Conservation (phyloP, 2,888 invertebrate species). For the Apantesis nais region DNA sequence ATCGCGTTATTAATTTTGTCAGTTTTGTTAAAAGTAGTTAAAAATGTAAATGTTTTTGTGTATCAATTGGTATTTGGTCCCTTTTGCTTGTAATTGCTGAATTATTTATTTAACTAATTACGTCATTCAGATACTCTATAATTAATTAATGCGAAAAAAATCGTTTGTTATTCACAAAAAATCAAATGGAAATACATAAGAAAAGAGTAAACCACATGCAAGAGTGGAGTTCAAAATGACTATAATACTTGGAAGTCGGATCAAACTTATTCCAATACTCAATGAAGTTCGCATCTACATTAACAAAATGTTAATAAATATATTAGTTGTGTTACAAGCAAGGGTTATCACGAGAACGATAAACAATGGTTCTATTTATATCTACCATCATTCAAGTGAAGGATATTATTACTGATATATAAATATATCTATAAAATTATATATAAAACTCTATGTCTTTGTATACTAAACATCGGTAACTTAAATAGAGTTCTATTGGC, state of each 20-base stretch:
- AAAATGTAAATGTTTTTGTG: conserved; percentile 63
- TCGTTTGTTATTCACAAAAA: conserved; percentile 70
- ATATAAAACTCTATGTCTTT: conserved; percentile 73
- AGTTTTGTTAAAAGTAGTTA: conserved; percentile 74
- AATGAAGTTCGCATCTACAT: conserved; percentile 55
- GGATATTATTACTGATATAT: conserved; percentile 56
- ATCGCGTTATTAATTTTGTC: conserved; percentile 69
- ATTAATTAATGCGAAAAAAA: conserved; percentile 67
- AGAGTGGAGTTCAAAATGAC: conserved; percentile 50
- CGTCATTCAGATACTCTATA: conserved; percentile 64
- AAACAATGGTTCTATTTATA: conserved; percentile 59
- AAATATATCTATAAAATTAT: conserved; percentile 59
- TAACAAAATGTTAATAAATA: conserved; percentile 70
- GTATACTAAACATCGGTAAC: conserved; percentile 80
- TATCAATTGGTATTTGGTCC: conserved; percentile 81
- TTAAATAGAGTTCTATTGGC: conserved; percentile 74
- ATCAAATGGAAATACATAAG: conserved; percentile 58
- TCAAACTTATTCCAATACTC: conserved; percentile 39
- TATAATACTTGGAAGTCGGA: conserved; percentile 43
- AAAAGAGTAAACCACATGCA: conserved; percentile 65
- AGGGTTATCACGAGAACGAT: conserved; percentile 80
- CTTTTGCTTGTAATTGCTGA: conserved; percentile 83
- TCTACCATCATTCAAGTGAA: conserved; percentile 54
- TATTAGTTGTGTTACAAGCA: conserved; percentile 85
- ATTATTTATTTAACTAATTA: conserved; percentile 61